These are phyloP conservation scores for Epinephelus lanceolatus DNA, from an alignment of 2,113 vertebrate species.

Conservation along the genomic window DNA sequence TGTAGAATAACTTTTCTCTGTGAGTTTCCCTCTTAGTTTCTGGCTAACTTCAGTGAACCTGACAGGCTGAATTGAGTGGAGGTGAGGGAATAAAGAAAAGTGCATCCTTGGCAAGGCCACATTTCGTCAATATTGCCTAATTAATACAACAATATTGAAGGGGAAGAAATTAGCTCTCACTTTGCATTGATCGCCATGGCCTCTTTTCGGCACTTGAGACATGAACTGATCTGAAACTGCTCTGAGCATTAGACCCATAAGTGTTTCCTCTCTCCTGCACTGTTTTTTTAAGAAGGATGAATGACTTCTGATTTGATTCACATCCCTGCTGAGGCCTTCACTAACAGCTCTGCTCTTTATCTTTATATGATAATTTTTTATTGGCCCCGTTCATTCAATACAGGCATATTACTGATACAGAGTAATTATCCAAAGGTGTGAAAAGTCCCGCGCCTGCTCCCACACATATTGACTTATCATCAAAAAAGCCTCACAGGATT, in stretches of 20 bases:
- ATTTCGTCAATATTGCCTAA: neutral
- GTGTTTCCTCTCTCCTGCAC: conserved; percentile 22
- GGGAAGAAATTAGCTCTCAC: conserved; percentile 6
- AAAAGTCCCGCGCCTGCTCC: no score
- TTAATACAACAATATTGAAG: neutral
- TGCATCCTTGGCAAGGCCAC: neutral
- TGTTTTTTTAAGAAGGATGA: conserved; percentile 2
- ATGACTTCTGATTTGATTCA: neutral
- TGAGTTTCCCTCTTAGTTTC: neutral
- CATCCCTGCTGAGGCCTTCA: neutral
- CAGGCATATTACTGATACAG: no score
- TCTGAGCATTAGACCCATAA: neutral
- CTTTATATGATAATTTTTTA: neutral
- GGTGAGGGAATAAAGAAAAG: neutral
- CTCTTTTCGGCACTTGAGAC: conserved; percentile 10
- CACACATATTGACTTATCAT: neutral
- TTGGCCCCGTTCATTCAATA: no score
- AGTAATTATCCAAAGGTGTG: no score
- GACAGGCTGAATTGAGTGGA: neutral
- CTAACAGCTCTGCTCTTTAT: conserved; percentile 1
- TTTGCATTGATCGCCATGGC: neutral
- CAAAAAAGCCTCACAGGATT: conserved; percentile 1
- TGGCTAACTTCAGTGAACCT: neutral
- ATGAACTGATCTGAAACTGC: conserved; percentile 1
- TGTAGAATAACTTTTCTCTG: neutral